Evolutionary conservation across 2,797 vertebrate genomes (phyloP), one percentile per base, ranked within the genome.

Genomic region (Pelochelys cantorii): DNA sequence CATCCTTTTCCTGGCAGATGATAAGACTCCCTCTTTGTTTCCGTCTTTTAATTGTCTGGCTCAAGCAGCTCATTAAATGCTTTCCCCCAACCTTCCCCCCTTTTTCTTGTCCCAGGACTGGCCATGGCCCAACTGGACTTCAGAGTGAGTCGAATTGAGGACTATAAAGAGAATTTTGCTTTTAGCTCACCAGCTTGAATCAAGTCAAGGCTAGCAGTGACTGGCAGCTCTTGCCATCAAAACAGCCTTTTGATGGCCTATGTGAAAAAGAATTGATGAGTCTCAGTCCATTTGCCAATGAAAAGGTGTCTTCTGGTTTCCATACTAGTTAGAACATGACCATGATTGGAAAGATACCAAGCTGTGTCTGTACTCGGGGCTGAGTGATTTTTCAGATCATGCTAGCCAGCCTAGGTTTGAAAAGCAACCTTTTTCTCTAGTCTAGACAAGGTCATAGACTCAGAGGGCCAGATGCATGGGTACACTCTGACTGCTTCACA

Each of bases 21-120:
- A 90, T 79, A 90, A 95, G 86, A 96, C 92, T 71, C 53, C 92
- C 52, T 92, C 96, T 96, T 95, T 96, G 96, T 97, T 94, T 93
- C 91, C 88, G 27, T 52, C 37, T 91, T 88, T 84, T 95, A 96
- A 97, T 96, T 96, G 53, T 96, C 68, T 96, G 84, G 23, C 57
- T n/a, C 89, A 37, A 96, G 96, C 90, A 92, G 96, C 96, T 97
- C 94, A 55, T 98, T 96, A 97, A 96, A 84, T 25, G 59, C 94
- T 96, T 89, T 95, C 95, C 94, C 90, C 83, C 22, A 90, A 83
- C 89, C 53, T 48, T 48, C 42, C 42, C 42, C n/a, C 90, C 25
- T 57, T 91, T 92, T 94, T 79, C 18, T 56, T 1, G 0, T 62
- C 84, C 68, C 89, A 10, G 13, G 29, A 8, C 62, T 92, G 95